Evolutionary conservation across 2,888 invertebrate genomes (phyloP), one percentile per base, ranked within the genome.

Genomic region (Caenorhabditis doughertyi): DNA sequence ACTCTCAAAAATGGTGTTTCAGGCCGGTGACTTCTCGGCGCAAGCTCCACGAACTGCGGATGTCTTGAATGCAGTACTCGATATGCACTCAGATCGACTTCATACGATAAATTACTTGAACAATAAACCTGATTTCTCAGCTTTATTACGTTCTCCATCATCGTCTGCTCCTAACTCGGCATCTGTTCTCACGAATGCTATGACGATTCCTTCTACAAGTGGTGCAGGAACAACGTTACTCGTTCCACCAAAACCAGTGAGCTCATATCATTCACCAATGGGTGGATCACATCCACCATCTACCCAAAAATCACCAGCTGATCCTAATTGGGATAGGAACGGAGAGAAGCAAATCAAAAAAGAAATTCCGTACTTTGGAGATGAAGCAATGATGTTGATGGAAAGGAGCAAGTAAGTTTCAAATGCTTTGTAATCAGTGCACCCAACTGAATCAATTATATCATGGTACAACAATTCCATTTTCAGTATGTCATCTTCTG

Each of bases 1-100:
- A n/a, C n/a, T n/a, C 35, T 55, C n/a, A 21, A 55, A 25, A 55
- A 16, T 29, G n/a, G 9, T 32, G 18, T 65, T 65, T 35, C 65
- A 65, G 65, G 88, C 84, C n/a, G 87, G 89, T 18, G 89, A 90
- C 60, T 77, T 89, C 32, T 71, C 86, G 7, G 84, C 76, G 9
- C 77, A 82, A 32, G 89, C 90, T 27, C 91, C 91, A 1, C 83
- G 90, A 53, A 91, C 91, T 8, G 91, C 91, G 13, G 91, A 91
- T 56, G 91, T 91, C 9, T 83, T 91, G 42, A 90, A 91, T 77
- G 89, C 89, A 2, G 90, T 91, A 9, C 80, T 91, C 16, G 91
- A 91, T 79, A 90, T 90, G 87, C 87, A 91, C 70, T 83, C 85
- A 58, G 89, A 89, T 76, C 80, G 87, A 21, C 80, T 87, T 9